These are phyloP conservation scores for Danaus chrysippus DNA, from an alignment of 2,888 invertebrate genomes.

Conservation along the genomic window DNA sequence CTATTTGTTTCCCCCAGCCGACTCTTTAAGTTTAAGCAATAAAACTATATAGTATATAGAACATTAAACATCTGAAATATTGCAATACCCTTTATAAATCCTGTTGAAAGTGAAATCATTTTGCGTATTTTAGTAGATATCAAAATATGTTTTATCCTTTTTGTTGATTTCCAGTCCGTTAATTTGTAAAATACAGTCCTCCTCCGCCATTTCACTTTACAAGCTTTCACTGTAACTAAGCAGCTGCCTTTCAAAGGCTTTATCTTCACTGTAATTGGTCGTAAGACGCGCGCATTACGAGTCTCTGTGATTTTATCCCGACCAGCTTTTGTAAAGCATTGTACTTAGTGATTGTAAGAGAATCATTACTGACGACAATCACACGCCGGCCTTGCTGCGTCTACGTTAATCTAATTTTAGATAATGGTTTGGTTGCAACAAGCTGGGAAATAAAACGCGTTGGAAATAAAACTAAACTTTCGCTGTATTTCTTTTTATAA, in stretches of 20 bases:
- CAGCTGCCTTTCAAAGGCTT: conserved; percentile 56
- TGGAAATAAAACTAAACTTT: too few species aligned
- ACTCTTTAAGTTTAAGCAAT: not conserved
- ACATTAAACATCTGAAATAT: too few species aligned
- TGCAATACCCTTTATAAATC: not conserved
- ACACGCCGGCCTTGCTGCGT: not conserved
- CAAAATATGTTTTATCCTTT: not conserved
- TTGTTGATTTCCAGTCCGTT: not conserved
- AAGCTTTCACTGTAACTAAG: conserved; percentile 33
- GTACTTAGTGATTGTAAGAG: conserved; percentile 35
- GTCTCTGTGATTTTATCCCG: conserved; percentile 44
- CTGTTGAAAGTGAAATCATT: not conserved
- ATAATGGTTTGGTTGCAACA: not conserved
- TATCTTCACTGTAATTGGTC: conserved; percentile 65
- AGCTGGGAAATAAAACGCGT: not conserved
- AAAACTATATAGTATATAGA: too few species aligned
- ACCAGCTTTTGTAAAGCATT: conserved; percentile 46
- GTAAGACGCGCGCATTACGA: conserved; percentile 59
- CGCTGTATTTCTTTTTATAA: too few species aligned
- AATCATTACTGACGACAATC: conserved; percentile 15
- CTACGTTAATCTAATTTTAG: not conserved
- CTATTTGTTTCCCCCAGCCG: not conserved
- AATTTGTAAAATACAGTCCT: conserved; percentile 12
- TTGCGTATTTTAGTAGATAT: not conserved
- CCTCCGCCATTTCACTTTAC: conserved; percentile 25